Base-by-base conservation (phyloP, 2,113 vertebrate genomes). In the Vulpes lagopus region DNA sequence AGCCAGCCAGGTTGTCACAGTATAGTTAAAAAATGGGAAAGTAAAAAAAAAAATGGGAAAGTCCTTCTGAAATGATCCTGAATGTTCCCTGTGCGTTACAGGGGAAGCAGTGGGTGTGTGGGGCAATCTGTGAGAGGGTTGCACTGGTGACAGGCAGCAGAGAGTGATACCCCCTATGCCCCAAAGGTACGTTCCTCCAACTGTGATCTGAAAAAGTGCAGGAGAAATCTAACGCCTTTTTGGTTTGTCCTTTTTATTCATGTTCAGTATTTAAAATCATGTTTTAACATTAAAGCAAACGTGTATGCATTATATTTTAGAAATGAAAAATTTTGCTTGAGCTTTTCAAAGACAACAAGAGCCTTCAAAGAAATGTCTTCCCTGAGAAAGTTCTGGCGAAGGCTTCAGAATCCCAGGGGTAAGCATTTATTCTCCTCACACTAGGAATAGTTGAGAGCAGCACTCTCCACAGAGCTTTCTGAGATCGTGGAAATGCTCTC, bases 361-460 rank as follows among this genome's bases (percentile, higher is more conserved):
- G 80, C 74, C 55, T 73, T 87, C 59, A 80, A 76, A 90, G 74
- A 80, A 94, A 80, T 17, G 4, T 94, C 55, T 96, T 7, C 38
- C 35, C 43, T 69, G 38, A 51, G 35, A 22, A 83, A 35, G 60
- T 64, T 87, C 74, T 92, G 23, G 51, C 3, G 80, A 73, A 82
- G n/a, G 74, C 15, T 53, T 38, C 14, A 78, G 57, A 90, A 79
- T 43, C 69, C 38, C 38, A 74, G 4, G 2, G 23, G 6, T 59
- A 23, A 7, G n/a, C 35, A 17, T 55, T 51, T 80, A 11, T 5
- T 19, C 20, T 86, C 14, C 71, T 81, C 43, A 65, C 8, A 62
- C 23, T 8, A 30, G 79, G 62, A 38, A 55, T 22, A 17, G 79
- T 32, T 74, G 27, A 92, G 57, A 82, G 92, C 20, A 6, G 27